Conservation (phyloP, 2,888 invertebrate species). For the Amiota communis region DNA sequence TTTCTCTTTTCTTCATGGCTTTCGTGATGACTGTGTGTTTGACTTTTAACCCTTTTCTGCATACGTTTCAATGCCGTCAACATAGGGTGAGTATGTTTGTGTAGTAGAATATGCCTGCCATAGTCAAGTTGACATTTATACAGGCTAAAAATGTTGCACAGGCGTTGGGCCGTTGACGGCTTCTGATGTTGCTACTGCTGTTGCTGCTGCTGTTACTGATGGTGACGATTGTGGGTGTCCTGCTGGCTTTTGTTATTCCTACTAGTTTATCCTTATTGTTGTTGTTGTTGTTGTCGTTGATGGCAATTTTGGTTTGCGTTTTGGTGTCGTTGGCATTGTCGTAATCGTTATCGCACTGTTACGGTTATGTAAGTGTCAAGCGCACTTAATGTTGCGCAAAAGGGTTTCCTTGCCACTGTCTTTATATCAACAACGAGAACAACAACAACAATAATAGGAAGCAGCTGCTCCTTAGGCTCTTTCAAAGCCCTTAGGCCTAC, state of each 20-base stretch:
- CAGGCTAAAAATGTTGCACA: not conserved
- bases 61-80: not conserved
- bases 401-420: constrained; percentile 10
- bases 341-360: constrained; percentile 69
- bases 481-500: constrained; percentile 1
- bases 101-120: too few species aligned
- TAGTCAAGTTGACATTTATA: too few species aligned
- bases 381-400: constrained; percentile 49
- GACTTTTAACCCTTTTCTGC: constrained; percentile 60
- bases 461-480: not conserved
- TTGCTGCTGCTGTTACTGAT: constrained; percentile 29
- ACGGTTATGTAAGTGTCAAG: constrained; percentile 70
- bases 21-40: constrained; percentile 31
- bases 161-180: not conserved
- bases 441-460: too few species aligned
- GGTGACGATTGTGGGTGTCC: constrained; percentile 16
- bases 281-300: not conserved
- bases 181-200: not conserved
- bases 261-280: not conserved
- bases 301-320: constrained; percentile 29
- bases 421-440: not conserved
- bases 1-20: not conserved
- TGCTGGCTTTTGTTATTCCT: constrained; percentile 29
- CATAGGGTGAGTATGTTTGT: not conserved
- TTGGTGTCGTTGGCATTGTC: constrained; percentile 51